A percentile compares a stretch with the other conserved stretches of the same genome.
phyloP scores from a whole-genome alignment of 2,113 vertebrate genomes.

The Lamprotornis superbus region DNA sequence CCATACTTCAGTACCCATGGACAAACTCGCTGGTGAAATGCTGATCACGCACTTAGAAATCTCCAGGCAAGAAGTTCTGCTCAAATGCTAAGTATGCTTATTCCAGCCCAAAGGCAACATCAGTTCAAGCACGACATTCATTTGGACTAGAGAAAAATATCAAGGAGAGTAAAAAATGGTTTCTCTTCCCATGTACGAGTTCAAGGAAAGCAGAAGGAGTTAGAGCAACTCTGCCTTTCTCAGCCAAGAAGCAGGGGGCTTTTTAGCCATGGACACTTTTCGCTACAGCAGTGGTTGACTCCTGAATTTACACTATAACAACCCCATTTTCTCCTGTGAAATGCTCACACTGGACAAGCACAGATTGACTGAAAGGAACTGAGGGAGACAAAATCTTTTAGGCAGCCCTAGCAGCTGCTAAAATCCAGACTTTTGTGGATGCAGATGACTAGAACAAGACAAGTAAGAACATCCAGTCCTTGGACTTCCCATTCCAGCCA shows the following conservation, averaged over 20 bases:
- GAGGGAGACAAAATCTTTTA: background rate
- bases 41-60: constrained; percentile 13
- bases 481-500: background rate
- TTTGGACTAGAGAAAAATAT: background rate
- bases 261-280: background rate
- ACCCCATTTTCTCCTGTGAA: background rate
- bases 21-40: background rate
- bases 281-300: background rate
- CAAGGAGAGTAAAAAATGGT: background rate
- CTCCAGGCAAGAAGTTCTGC: constrained; percentile 11
- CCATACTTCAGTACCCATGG: background rate
- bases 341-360: background rate
- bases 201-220: background rate
- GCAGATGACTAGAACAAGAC: background rate
- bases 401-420: background rate
- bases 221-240: background rate
- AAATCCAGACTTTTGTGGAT: background rate
- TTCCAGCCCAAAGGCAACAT: constrained; percentile 40
- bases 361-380: background rate
- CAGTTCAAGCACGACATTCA: background rate
- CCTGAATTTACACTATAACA: background rate
- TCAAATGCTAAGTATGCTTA: constrained; percentile 27
- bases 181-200: background rate
- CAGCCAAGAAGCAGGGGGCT: background rate
- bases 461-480: background rate